phyloP scores from a whole-genome alignment of 2,888 invertebrate genomes.

The Campoplex nolae region DNA sequence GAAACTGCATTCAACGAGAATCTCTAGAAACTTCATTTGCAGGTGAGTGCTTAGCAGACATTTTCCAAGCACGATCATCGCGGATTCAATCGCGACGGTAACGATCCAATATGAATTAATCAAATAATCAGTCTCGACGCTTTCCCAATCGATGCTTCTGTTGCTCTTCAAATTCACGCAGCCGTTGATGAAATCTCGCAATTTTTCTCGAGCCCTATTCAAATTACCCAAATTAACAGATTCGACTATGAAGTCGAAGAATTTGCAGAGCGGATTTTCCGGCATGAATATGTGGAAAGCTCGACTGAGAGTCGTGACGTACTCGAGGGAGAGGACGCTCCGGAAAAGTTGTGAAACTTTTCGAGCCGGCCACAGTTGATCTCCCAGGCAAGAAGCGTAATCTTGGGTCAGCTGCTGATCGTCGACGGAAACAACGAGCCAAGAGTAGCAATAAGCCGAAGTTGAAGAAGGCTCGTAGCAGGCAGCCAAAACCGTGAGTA shows the following conservation, averaged over 20 bases:
- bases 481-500: slow-evolving; percentile 89
- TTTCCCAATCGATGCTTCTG: slow-evolving; percentile 80
- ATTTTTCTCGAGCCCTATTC: slow-evolving; percentile 76
- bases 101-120: slow-evolving; percentile 87
- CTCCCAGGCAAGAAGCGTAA: slow-evolving; percentile 76
- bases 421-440: slow-evolving; percentile 79
- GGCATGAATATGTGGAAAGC: slow-evolving; percentile 90
- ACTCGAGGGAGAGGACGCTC: slow-evolving; percentile 86
- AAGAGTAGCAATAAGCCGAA: slow-evolving; percentile 80
- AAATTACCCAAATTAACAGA: slow-evolving; percentile 82
- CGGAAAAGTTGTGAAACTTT: slow-evolving; percentile 85
- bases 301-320: slow-evolving; percentile 87
- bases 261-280: slow-evolving; percentile 88
- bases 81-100: slow-evolving; percentile 86
- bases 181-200: slow-evolving; percentile 83
- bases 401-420: slow-evolving; percentile 72
- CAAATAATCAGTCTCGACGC: slow-evolving; percentile 84
- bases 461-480: slow-evolving; percentile 87
- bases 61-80: slow-evolving; percentile 87
- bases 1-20: slow-evolving; percentile 76
- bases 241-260: slow-evolving; percentile 87
- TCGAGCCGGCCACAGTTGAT: slow-evolving; percentile 79
- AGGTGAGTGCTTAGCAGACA: slow-evolving; percentile 88
- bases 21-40: slow-evolving; percentile 88
- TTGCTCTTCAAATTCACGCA: slow-evolving; percentile 78